Evolutionary conservation across 2,113 vertebrate species (phyloP).

Genomic region (Calidris pygmaea): DNA sequence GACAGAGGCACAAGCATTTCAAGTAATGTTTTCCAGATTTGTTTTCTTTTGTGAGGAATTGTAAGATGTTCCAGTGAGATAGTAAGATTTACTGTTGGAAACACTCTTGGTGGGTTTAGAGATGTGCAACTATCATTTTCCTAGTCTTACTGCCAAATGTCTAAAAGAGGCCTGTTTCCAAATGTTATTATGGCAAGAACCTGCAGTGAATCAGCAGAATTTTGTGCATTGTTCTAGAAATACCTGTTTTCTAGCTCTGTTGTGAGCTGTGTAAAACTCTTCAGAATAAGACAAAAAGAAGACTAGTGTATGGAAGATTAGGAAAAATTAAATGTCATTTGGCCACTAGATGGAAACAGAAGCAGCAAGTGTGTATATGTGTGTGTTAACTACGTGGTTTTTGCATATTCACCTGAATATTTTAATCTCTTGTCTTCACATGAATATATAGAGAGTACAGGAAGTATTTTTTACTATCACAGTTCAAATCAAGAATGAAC

Average conservation of each 20-base stretch:
- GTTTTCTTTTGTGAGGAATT: neutral
- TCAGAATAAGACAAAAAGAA: neutral
- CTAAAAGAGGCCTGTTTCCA: neutral
- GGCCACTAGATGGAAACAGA: conserved; percentile 23
- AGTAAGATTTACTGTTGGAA: neutral
- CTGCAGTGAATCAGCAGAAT: neutral
- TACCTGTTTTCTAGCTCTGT: neutral
- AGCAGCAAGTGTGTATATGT: neutral
- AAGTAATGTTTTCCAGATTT: neutral
- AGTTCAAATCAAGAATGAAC: neutral
- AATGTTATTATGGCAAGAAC: neutral
- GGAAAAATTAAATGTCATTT: neutral
- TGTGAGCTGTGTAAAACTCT: neutral
- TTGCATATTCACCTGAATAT: neutral
- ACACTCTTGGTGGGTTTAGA: neutral
- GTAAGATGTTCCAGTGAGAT: neutral
- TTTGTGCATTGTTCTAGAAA: neutral
- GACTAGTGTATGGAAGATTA: neutral
- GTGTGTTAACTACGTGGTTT: neutral
- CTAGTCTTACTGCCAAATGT: neutral
- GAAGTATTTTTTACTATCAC: neutral
- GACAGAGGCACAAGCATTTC: neutral
- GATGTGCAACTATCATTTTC: neutral
- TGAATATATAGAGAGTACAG: neutral
- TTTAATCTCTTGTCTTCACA: neutral